Evolutionary conservation across 2,113 vertebrate genomes (phyloP).

Genomic region (Gila orcuttii): DNA sequence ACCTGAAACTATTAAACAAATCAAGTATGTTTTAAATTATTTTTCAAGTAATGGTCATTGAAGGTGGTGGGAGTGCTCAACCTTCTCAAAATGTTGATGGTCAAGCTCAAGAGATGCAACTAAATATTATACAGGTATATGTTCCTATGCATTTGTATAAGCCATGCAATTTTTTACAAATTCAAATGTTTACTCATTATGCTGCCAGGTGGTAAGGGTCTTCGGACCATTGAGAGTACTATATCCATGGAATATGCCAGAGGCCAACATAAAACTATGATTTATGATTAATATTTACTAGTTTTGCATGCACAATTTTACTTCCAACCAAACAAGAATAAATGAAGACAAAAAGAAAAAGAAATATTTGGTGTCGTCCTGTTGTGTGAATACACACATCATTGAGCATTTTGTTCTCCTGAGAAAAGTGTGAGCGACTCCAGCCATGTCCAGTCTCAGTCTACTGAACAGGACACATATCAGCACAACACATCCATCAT

Average conservation of each 20-base stretch:
- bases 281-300: neutral
- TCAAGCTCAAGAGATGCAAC: neutral
- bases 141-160: too few relatives aligned
- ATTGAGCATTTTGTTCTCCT: constrained; percentile 34
- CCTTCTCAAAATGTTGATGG: neutral
- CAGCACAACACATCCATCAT: constrained; percentile 50
- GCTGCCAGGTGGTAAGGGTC: neutral
- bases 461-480: constrained; percentile 46
- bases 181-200: too few relatives aligned
- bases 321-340: neutral
- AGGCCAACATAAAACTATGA: neutral
- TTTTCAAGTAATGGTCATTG: neutral
- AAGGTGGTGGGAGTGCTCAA: neutral
- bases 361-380: neutral
- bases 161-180: too few relatives aligned
- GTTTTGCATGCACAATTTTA: neutral
- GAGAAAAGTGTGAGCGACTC: constrained; percentile 26
- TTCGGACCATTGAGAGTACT: neutral
- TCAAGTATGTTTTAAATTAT: too few relatives aligned
- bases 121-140: neutral
- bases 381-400: neutral
- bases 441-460: constrained; percentile 50
- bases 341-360: neutral
- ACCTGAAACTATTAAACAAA: too few relatives aligned
- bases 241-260: neutral